These are phyloP conservation scores for Pseudomyrmex sp. DNA, from an alignment of 1,140 invertebrate genomes.

Conservation along the genomic window DNA sequence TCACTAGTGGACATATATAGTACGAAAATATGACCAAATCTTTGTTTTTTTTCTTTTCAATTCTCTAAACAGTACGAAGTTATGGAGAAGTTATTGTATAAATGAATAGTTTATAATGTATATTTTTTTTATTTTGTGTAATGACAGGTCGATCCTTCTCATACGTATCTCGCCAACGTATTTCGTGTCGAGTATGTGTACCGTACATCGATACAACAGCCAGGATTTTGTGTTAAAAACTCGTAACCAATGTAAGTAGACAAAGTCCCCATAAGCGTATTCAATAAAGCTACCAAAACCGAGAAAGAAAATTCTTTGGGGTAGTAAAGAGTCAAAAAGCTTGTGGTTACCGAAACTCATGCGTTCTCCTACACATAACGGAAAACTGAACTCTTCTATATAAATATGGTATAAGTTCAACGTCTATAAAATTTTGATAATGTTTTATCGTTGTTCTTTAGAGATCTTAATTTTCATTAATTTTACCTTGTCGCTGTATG, in stretches of 20 bases:
- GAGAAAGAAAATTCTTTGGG: conserved; percentile 63
- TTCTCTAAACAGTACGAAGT: no score
- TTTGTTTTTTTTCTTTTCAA: no score
- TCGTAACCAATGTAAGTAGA: conserved; percentile 60
- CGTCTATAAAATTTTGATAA: no score
- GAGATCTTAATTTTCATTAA: background rate
- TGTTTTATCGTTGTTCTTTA: background rate
- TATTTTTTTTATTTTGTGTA: background rate
- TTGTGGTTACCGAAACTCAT: conserved; percentile 65
- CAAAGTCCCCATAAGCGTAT: conserved; percentile 76
- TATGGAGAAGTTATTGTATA: background rate
- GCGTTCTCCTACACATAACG: conserved; percentile 39
- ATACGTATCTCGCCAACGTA: conserved; percentile 46
- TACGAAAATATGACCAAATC: no score
- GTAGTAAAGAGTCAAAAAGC: conserved; percentile 73
- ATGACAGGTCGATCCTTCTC: conserved; percentile 9
- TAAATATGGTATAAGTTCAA: background rate
- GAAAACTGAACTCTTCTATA: conserved; percentile 15
- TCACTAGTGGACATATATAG: no score
- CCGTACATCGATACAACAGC: conserved; percentile 48
- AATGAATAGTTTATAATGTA: background rate
- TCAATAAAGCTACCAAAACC: conserved; percentile 74
- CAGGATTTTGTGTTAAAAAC: conserved; percentile 68
- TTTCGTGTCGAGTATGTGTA: conserved; percentile 47
- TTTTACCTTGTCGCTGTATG: background rate